A percentile compares a stretch with the other conserved stretches of the same genome.
Conservation (phyloP, 2,888 invertebrate species). For the Palloptera scutellata region DNA sequence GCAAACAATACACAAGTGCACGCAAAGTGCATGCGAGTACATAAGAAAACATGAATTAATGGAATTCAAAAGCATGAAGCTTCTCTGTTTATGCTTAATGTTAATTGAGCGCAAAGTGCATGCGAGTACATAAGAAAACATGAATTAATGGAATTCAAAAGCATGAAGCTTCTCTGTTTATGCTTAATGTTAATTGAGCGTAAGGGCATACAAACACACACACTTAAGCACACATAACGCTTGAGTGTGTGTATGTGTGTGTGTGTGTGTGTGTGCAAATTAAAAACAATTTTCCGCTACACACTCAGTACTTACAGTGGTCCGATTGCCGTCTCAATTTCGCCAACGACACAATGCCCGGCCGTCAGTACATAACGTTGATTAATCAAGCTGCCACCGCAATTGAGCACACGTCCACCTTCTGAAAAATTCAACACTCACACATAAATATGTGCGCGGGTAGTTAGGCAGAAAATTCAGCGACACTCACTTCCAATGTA, state of each 20-base stretch:
- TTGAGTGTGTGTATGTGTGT: neutral
- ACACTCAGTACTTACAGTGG: slow-evolving; percentile 65
- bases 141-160: neutral
- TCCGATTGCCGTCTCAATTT: slow-evolving; percentile 65
- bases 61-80: neutral
- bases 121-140: slow-evolving; percentile 1
- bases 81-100: neutral
- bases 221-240: neutral
- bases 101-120: slow-evolving; percentile 3
- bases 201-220: too few relatives aligned
- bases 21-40: neutral
- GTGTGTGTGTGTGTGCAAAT: neutral
- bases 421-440: slow-evolving; percentile 36
- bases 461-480: neutral
- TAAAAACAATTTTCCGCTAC: neutral
- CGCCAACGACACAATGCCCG: slow-evolving; percentile 70
- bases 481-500: slow-evolving; percentile 70
- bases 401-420: slow-evolving; percentile 62
- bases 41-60: slow-evolving; percentile 8
- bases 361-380: slow-evolving; percentile 70
- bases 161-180: neutral
- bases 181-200: neutral
- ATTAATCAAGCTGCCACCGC: slow-evolving; percentile 78
- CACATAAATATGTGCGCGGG: neutral
- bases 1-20: neutral